Percentiles rank a stretch among this genome's conserved stretches.
Evolutionary conservation across 2,113 vertebrate genomes (phyloP).

Genomic region (Erythrocercus mccallii): DNA sequence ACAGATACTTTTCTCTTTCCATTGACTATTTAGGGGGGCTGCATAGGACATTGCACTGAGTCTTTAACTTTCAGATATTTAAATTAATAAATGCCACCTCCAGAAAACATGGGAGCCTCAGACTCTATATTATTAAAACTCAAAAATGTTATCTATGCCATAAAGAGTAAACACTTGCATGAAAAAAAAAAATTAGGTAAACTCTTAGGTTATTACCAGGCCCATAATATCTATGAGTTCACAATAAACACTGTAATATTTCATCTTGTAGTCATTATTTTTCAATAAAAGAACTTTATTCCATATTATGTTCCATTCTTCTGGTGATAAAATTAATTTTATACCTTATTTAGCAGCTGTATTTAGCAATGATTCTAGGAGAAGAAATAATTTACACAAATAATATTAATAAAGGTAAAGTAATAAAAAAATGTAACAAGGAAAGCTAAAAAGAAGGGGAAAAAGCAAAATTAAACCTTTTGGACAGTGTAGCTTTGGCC

Average conservation of each 20-base stretch:
- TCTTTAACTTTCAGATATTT: neutral
- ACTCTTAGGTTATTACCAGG: neutral
- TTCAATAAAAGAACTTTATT: neutral
- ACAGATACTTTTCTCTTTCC: neutral
- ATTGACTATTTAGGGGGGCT: neutral
- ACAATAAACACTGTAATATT: neutral
- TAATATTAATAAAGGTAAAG: neutral
- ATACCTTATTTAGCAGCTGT: neutral
- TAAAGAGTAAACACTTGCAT: neutral
- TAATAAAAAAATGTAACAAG: neutral
- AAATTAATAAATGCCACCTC: neutral
- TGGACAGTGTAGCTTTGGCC: neutral
- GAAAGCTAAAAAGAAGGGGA: accelerated
- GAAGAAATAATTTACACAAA: neutral
- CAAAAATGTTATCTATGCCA: neutral
- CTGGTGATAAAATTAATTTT: neutral
- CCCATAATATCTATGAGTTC: neutral
- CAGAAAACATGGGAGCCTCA: neutral
- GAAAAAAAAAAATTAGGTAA: neutral
- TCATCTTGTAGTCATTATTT: neutral
- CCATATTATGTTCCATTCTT: neutral
- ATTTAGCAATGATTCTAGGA: neutral
- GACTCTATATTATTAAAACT: neutral
- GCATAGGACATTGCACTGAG: accelerated
- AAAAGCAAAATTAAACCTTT: neutral